Conservation (phyloP, 2,888 invertebrate genomes). For the Notodonta ziczac region DNA sequence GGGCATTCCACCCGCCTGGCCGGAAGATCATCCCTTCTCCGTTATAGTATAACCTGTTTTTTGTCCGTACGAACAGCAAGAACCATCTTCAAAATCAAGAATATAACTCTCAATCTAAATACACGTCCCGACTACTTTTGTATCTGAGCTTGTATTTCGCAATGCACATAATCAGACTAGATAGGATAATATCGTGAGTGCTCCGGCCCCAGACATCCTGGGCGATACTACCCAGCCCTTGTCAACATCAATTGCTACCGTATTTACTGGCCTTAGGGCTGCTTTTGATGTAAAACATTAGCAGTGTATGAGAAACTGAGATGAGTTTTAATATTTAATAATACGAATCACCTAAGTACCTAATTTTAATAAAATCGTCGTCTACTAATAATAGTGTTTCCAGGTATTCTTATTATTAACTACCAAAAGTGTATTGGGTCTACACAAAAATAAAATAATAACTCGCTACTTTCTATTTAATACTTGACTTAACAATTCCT, state of each 20-base stretch:
- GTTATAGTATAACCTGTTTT: no score
- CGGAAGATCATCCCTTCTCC: no score
- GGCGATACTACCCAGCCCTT: slow-evolving; percentile 35
- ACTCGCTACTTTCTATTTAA: not conserved
- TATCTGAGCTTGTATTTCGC: slow-evolving; percentile 9
- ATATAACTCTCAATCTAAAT: not conserved
- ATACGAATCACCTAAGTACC: no score
- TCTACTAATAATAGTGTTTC: no score
- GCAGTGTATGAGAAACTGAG: not conserved
- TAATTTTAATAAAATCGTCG: no score
- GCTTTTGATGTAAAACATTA: not conserved
- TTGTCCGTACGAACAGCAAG: no score
- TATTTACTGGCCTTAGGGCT: slow-evolving; percentile 15
- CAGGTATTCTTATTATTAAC: no score
- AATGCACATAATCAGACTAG: slow-evolving; percentile 32
- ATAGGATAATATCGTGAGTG: slow-evolving; percentile 53
- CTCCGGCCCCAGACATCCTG: slow-evolving; percentile 39
- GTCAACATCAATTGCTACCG: slow-evolving; percentile 41
- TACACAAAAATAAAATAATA: not conserved
- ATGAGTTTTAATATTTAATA: no score
- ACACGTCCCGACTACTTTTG: not conserved
- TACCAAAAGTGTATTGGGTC: not conserved
- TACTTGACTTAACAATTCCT: not conserved
- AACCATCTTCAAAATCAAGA: no score
- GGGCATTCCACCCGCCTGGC: no score